Evolutionary conservation across 2,797 vertebrate species (phyloP), one percentile per base, ranked within the genome.

Genomic region (Balearica regulorum): DNA sequence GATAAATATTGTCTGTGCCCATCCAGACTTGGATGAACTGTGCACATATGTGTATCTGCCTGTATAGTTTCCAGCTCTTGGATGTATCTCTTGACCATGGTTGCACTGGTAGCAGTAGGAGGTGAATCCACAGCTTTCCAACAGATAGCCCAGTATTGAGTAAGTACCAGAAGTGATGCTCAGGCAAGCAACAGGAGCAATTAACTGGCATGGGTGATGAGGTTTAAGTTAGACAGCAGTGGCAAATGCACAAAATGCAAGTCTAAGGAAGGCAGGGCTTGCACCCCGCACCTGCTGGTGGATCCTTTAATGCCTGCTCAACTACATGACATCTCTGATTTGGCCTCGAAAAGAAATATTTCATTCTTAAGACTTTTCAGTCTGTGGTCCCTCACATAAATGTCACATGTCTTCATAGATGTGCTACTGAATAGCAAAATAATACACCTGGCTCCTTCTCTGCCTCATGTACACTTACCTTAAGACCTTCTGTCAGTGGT

Each of bases 31-130:
- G 57, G 12, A 15, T 65, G 25, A 31, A 83, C 64, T 79, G 24
- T 44, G 6, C 24, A 6, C 0, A 1, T 22, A 9, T 1, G 0
- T 6, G 13, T 16, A 29, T 25, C 22, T 79, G 24, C 25, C 35
- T 26, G 10, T 57, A 28, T 1, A 31, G 8, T 70, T 92, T 68
- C n/a, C 3, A 43, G 48, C 51, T 87, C 35, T 73, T 62, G 29
- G 41, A 15, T 69, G 18, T 49, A 9, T 69, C 86, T 11, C 37
- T 79, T 5, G 10, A 20, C 17, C 2, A 0, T 16, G 5, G 31
- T 29, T 90, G 69, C 10, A 11, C 18, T 43, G 26, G 55, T 55
- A 77, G 64, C 24, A 66, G 21, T 4, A 73, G 37, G 12, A 77
- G 28, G 20, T 26, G 31, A 85, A 78, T 43, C n/a, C n/a, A 26